Percentiles rank a stretch among this genome's conserved stretches.
These are phyloP conservation scores for Ephestia elutella DNA, from an alignment of 1,140 invertebrate species.

Conservation along the genomic window DNA sequence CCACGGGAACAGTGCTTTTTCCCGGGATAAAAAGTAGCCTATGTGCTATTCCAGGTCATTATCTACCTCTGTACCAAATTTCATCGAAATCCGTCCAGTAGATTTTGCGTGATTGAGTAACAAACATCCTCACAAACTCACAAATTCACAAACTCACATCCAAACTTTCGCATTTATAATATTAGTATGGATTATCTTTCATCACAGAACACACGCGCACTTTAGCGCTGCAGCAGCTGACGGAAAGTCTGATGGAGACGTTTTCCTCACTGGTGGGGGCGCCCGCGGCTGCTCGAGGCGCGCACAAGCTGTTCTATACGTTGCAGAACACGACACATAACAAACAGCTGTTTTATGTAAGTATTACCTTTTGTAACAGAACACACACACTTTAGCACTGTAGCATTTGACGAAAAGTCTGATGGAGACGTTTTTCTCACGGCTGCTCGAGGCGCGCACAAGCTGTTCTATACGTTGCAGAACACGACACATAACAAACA, in stretches of 20 bases:
- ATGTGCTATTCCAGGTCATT: too few relatives aligned
- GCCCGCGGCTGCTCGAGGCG: constrained; percentile 87
- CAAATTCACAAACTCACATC: too few relatives aligned
- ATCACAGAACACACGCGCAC: constrained; percentile 74
- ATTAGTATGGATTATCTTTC: background rate
- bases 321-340: constrained; percentile 90
- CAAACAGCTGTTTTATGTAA: constrained; percentile 94
- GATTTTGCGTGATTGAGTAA: too few relatives aligned
- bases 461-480: constrained; percentile 91
- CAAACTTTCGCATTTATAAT: too few relatives aligned
- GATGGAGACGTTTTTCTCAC: constrained; percentile 85
- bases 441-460: constrained; percentile 87
- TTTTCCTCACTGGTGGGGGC: constrained; percentile 89
- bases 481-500: constrained; percentile 92
- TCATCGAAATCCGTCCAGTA: too few relatives aligned
- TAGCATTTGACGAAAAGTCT: constrained; percentile 82
- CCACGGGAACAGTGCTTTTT: too few relatives aligned
- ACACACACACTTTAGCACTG: constrained; percentile 77
- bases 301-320: constrained; percentile 90
- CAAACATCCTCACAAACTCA: too few relatives aligned
- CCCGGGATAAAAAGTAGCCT: too few relatives aligned
- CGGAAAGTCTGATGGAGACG: constrained; percentile 85
- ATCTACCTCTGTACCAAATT: too few relatives aligned
- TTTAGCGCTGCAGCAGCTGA: constrained; percentile 79
- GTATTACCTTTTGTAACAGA: constrained; percentile 63